Percentiles rank a stretch among this genome's conserved stretches.
phyloP scores from a whole-genome alignment of 1,140 invertebrate species.

The Triops cancriformis region DNA sequence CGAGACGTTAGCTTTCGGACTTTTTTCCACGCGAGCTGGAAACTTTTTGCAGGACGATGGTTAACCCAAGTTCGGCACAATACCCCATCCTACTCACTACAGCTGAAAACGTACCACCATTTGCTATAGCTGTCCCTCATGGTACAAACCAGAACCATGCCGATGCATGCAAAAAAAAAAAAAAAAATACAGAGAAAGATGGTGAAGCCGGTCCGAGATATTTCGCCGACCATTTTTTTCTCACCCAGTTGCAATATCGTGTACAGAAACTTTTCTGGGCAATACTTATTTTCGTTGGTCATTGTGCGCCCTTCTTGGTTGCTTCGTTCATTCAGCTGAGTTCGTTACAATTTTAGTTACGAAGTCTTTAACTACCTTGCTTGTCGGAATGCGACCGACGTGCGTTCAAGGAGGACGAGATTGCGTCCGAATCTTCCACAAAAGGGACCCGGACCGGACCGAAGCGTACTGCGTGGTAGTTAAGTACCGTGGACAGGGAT shows the following conservation, averaged over 20 bases:
- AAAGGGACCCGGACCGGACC: not conserved
- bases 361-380: not conserved
- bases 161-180: too few species aligned
- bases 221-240: not conserved
- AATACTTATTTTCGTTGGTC: not conserved
- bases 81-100: not conserved
- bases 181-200: too few species aligned
- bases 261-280: not conserved
- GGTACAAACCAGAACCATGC: not conserved
- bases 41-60: not conserved
- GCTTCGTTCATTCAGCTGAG: not conserved
- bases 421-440: not conserved
- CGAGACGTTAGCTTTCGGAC: not conserved
- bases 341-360: not conserved
- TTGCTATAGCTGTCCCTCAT: slow-evolving; percentile 2
- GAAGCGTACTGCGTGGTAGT: too few species aligned
- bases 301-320: not conserved
- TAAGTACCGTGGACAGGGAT: too few species aligned
- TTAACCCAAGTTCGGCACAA: not conserved
- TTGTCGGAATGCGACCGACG: not conserved
- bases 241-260: not conserved
- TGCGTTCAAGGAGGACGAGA: not conserved
- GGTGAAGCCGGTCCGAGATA: not conserved
- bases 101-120: not conserved
- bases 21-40: not conserved